Evolutionary conservation across 2,797 vertebrate species (phyloP).

Genomic region (Falco cherrug): DNA sequence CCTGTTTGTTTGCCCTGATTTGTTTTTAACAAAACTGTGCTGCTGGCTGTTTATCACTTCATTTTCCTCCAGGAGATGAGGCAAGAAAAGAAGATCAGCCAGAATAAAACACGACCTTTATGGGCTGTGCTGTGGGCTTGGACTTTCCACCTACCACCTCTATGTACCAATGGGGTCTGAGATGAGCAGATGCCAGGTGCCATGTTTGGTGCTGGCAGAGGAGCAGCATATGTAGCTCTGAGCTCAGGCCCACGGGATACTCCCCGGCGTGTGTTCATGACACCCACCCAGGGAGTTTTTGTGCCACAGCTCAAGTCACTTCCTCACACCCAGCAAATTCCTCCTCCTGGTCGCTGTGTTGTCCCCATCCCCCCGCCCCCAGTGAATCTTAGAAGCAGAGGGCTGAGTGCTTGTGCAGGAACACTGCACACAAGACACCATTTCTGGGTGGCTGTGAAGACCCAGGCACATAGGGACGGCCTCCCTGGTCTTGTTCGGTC

Average conservation of each 20-base stretch:
- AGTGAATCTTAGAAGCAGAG: background rate
- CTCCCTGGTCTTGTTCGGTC: background rate
- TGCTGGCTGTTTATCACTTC: slow-evolving; percentile 67
- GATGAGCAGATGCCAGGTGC: slow-evolving; percentile 67
- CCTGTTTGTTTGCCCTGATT: slow-evolving; percentile 53
- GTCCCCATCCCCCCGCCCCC: background rate
- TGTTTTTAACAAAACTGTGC: slow-evolving; percentile 62
- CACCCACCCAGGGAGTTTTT: slow-evolving; percentile 62
- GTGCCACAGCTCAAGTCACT: slow-evolving; percentile 52
- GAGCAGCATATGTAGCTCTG: slow-evolving; percentile 61
- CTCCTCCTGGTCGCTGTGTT: background rate
- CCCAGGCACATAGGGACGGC: rapidly evolving
- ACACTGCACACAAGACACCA: background rate
- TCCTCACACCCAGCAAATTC: slow-evolving; percentile 54
- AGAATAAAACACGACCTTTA: slow-evolving; percentile 70
- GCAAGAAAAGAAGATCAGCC: slow-evolving; percentile 62
- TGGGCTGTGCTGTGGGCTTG: slow-evolving; percentile 65
- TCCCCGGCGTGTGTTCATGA: slow-evolving; percentile 58
- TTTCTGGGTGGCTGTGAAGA: background rate
- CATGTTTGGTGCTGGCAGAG: slow-evolving; percentile 61
- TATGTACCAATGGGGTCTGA: slow-evolving; percentile 61
- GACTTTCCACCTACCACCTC: slow-evolving; percentile 61
- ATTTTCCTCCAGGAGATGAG: slow-evolving; percentile 67
- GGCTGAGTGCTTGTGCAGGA: background rate
- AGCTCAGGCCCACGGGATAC: slow-evolving; percentile 66